Base-by-base conservation (phyloP, 2,797 vertebrate species). In the Siniperca undulata region DNA sequence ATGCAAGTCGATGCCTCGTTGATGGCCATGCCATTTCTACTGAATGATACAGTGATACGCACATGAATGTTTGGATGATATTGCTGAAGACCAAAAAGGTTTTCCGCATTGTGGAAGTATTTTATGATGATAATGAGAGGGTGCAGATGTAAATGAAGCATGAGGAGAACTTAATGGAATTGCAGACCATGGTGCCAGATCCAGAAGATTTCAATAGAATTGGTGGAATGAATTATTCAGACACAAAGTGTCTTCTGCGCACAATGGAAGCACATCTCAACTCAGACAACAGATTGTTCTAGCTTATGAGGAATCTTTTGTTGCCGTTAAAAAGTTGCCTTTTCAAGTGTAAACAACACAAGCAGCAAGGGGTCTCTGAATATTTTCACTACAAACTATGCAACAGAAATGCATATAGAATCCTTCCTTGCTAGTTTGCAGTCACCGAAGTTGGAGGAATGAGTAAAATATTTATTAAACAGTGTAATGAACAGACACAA, bases 141-240 rank as follows among this genome's bases (percentile, higher is more conserved):
- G 46, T 72, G 53, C 40, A 77, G 53, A 61, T 88, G 68, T 59
- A 86, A 87, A 85, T 81, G 68, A 88, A 77, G 67, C 77, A 77
- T 42, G 68, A 78, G 60, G 36, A 78, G 65, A 80, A 78, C 40
- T 69, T 80, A 74, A 88, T 79, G 53, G 34, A 86, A 70, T 60
- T 38, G 12, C 69, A 83, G 70, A 78, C 65, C 59, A 52, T 19
- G 9, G 40, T 79, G 58, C 83, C 76, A 70, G 48, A 80, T 88
- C 62, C 52, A 46, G 52, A 84, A 69, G 81, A 75, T 82, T 88
- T 81, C 55, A 77, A 22, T 22, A 67, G 53, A 71, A 14, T 48
- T 65, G 44, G 19, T 78, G 64, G 27, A 79, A 85, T 86, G 19
- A 87, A 89, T 86, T 82, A 82, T 89, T 89, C 70, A 84, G 77